Base-by-base conservation (phyloP, 2,888 invertebrate genomes). In the Epinotia brunnichana region DNA sequence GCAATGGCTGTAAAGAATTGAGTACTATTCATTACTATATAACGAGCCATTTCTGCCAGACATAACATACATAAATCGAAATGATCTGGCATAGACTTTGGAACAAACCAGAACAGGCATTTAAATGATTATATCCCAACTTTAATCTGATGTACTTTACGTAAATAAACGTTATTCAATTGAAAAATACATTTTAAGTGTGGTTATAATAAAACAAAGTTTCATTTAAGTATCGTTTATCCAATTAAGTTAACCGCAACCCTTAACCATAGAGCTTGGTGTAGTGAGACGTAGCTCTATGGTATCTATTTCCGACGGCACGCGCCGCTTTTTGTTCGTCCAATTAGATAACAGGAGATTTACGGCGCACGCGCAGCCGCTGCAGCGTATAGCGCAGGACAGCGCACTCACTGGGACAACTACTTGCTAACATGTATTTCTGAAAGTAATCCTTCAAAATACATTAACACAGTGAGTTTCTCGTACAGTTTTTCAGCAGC, bases 331-430 rank as follows among this genome's bases (percentile, higher is more conserved):
- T 89, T 87, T 85, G 73, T 71, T 84, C 79, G 82, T 82, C 84
- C 84, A 80, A 85, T 87, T 88, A 88, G 87, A 88, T 86, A 85
- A 83, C 81, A 80, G 79, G 79, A 82, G 87, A 87, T 87, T 88
- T 85, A 86, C 80, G 76, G 77, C 77, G 80, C 80, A 77, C 81
- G 76, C 74, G 80, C 80, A 77, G 76, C 72, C 76, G 64, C 74
- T 64, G 69, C 76, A 74, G 66, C 69, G 75, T 75, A 67, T 77
- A 73, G 73, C 66, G 64, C 70, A 72, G n/a, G 61, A 57, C 72
- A 69, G 60, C 68, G 61, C 61, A 35, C 48, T 68, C 67, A 68
- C 62, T 72, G 63, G 59, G 73, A 74, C 70, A 73, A 61, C 69
- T 41, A 59, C 61, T 60, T 57, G 39, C 64, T 70, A 69, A 17